Percentiles rank a stretch among this genome's conserved stretches.
Evolutionary conservation across 2,797 vertebrate genomes (phyloP).

Genomic region (Acipenser oxyrinchus): DNA sequence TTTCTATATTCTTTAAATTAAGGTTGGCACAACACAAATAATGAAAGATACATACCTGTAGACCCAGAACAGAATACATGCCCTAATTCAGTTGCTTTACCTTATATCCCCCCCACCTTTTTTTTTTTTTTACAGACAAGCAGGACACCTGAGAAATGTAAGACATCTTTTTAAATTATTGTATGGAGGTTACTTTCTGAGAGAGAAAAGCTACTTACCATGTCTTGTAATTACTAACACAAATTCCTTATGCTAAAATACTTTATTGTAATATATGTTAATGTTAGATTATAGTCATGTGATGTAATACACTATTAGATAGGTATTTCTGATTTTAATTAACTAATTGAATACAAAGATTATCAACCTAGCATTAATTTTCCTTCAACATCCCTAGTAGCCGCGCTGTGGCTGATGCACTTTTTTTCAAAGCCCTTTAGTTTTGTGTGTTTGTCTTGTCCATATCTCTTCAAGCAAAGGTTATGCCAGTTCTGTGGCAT

Average conservation of each 20-base stretch:
- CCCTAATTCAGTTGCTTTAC: too few species aligned
- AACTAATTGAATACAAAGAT: constrained; percentile 16
- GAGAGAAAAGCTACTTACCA: constrained; percentile 12
- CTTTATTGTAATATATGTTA: too few species aligned
- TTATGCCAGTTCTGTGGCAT: constrained; percentile 36
- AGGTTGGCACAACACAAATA: too few species aligned
- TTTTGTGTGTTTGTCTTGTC: constrained; percentile 43
- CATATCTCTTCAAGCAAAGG: constrained; percentile 21
- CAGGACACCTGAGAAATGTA: constrained; percentile 88
- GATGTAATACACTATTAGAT: too few species aligned
- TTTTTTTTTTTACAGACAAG: constrained; percentile 65
- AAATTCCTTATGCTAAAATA: too few species aligned
- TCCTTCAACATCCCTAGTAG: constrained; percentile 58
- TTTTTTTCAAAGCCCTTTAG: constrained; percentile 52
- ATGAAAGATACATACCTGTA: too few species aligned
- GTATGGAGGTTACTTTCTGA: background rate
- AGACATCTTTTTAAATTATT: constrained; percentile 50
- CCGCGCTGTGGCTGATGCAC: constrained; percentile 70
- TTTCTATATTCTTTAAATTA: too few species aligned
- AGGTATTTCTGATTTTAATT: background rate
- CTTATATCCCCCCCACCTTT: too few species aligned
- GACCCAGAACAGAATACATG: too few species aligned
- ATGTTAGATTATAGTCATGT: too few species aligned
- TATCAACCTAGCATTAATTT: constrained; percentile 34
- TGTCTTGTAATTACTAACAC: constrained; percentile 24